Percentiles rank a stretch among this genome's conserved stretches.
Evolutionary conservation across 2,113 vertebrate species (phyloP).

Genomic region (Gambusia holbrooki): DNA sequence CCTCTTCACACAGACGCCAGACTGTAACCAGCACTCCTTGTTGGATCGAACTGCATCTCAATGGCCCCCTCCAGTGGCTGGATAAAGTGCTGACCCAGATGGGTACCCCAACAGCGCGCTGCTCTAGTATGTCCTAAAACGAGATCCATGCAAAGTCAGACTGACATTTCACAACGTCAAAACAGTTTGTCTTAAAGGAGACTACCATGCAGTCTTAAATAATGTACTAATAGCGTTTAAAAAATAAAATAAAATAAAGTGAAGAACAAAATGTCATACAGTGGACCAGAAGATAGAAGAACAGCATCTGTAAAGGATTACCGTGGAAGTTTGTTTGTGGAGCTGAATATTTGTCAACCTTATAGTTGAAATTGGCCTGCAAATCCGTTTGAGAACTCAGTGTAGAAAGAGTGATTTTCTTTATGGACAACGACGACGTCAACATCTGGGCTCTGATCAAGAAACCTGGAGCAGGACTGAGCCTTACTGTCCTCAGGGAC

Average conservation of each 20-base stretch:
- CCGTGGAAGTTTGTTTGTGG: constrained; percentile 20
- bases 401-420: constrained; percentile 31
- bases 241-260: constrained; percentile 12
- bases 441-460: constrained; percentile 23
- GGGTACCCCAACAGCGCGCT: constrained; percentile 97
- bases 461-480: constrained; percentile 15
- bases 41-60: constrained; percentile 99
- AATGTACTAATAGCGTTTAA: constrained; percentile 31
- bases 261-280: constrained; percentile 3
- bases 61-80: constrained; percentile 97
- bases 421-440: constrained; percentile 23
- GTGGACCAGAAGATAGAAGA: constrained; percentile 25
- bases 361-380: constrained; percentile 25
- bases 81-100: constrained; percentile 99
- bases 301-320: constrained; percentile 17
- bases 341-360: constrained; percentile 19
- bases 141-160: constrained; percentile 14
- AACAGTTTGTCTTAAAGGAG: constrained; percentile 40
- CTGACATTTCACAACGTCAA: constrained; percentile 49
- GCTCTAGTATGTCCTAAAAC: constrained; percentile 97
- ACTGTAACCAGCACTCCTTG: constrained; percentile 99
- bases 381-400: constrained; percentile 21
- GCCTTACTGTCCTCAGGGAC: not conserved
- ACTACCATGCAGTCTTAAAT: constrained; percentile 47
- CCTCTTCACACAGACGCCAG: constrained; percentile 84